Evolutionary conservation across 2,113 vertebrate genomes (phyloP), one percentile per base, ranked within the genome.

Genomic region (Monopterus albus): DNA sequence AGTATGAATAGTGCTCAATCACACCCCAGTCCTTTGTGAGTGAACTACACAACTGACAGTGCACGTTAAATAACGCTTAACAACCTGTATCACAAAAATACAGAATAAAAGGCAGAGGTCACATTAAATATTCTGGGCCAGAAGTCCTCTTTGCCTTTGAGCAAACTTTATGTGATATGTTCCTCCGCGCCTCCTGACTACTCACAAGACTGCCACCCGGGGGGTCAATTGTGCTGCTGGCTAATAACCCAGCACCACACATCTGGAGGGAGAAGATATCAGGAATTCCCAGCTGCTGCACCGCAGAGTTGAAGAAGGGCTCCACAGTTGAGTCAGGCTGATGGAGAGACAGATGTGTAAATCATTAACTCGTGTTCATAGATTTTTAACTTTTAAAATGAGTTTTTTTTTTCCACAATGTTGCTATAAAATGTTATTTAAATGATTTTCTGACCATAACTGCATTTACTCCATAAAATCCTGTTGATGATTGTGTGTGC

Each of bases 261-360:
- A 99, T 98, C 92, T 99, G 98, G 84, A 99, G 94, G 78, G 97
- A 99, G 90, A 99, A 99, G 23, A 97, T 39, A 63, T 98, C 81
- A 7, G 96, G 94, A 50, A 98, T 96, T 46, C 90, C 89, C 1
- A 95, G 94, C 87, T 97, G 95, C 3, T 70, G 82, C 87, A 99
- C 96, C 12, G 98, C 72, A 3, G 98, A 98, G 78, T 98, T 94
- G 62, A 99, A 99, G 92, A 99, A 99, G 0, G 98, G 96, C 87
- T 95, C 95, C 88, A 98, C 93, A 0, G 96, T 95, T 12, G 95
- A 94, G 45, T 97, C 96, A 0, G 98, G 98, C 98, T 99, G 89
- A n/a, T 71, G 52, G 65, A 74, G 63, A 83, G 56, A 78, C n/a
- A 36, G 6, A 9, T 74, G 3, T 14, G 11, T 7, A 28, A 6